Conservation (phyloP, 2,888 invertebrate genomes). For the Ophioninae sp. region DNA sequence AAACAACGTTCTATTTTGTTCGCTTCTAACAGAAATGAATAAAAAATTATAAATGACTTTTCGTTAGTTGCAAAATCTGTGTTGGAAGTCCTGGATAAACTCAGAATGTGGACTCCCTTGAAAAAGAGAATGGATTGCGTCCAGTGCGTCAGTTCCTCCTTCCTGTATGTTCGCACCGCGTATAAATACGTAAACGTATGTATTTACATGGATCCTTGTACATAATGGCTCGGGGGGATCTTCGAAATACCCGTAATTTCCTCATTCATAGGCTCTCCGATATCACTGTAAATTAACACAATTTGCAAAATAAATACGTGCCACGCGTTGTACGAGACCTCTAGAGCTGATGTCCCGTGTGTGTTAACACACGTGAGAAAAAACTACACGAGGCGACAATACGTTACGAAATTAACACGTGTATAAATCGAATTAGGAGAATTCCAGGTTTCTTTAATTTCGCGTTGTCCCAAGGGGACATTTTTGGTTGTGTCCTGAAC, state of each 20-base stretch:
- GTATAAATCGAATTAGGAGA: neutral
- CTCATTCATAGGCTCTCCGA: slow-evolving; percentile 24
- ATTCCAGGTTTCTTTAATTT: neutral
- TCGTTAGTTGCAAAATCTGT: neutral
- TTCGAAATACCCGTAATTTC: slow-evolving; percentile 29
- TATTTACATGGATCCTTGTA: slow-evolving; percentile 6
- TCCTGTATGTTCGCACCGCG: slow-evolving; percentile 35
- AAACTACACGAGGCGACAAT: neutral
- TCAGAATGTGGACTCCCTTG: slow-evolving; percentile 23
- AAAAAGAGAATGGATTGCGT: slow-evolving; percentile 40
- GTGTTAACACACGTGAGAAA: slow-evolving; percentile 1
- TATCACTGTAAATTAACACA: slow-evolving; percentile 26
- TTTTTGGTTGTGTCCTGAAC: too few species aligned
- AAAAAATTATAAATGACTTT: neutral
- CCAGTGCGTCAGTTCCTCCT: slow-evolving; percentile 49
- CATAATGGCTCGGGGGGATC: slow-evolving; percentile 17
- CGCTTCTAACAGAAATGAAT: neutral
- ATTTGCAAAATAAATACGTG: slow-evolving; percentile 34
- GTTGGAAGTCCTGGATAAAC: too few species aligned
- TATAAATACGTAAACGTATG: slow-evolving; percentile 54
- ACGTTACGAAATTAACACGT: neutral
- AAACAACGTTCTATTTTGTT: neutral
- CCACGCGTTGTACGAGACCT: slow-evolving; percentile 8
- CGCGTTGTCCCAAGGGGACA: too few species aligned
- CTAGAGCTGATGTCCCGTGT: slow-evolving; percentile 25